Conservation (phyloP, 1,140 invertebrate genomes). For the Papilio polyxenes region DNA sequence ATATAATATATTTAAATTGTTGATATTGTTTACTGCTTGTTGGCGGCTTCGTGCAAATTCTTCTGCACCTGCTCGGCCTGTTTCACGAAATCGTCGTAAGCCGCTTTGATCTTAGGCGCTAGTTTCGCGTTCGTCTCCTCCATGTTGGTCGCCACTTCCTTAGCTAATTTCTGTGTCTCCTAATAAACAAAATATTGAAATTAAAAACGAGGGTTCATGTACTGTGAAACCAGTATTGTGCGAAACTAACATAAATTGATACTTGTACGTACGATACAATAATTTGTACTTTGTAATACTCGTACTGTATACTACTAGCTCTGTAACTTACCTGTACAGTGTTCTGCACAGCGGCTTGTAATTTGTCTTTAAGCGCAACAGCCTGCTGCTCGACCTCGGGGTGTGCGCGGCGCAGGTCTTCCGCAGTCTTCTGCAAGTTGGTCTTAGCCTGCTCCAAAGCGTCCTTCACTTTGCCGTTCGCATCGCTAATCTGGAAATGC, state of each 20-base stretch:
- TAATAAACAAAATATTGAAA: slow-evolving; percentile 32
- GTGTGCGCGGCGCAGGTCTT: slow-evolving; percentile 66
- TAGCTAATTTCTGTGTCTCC: slow-evolving; percentile 66
- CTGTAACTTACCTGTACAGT: slow-evolving; percentile 61
- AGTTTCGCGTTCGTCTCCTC: slow-evolving; percentile 70
- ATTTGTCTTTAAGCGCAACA: slow-evolving; percentile 54
- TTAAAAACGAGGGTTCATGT: neutral
- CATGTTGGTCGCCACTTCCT: slow-evolving; percentile 63
- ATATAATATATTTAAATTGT: slow-evolving; percentile 20
- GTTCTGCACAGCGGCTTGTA: slow-evolving; percentile 62
- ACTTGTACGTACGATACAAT: too few species aligned
- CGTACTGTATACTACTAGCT: too few species aligned
- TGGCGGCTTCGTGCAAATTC: slow-evolving; percentile 72
- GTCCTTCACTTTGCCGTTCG: slow-evolving; percentile 71
- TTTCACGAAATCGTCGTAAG: slow-evolving; percentile 73
- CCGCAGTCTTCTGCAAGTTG: slow-evolving; percentile 58
- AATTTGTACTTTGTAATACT: too few species aligned
- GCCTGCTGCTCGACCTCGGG: slow-evolving; percentile 72
- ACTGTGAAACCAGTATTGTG: too few species aligned
- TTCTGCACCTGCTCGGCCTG: slow-evolving; percentile 67
- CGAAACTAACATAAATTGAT: too few species aligned
- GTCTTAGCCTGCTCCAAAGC: slow-evolving; percentile 57
- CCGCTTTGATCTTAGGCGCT: slow-evolving; percentile 69
- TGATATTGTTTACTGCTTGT: slow-evolving; percentile 58
- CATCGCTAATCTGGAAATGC: slow-evolving; percentile 61